These are phyloP conservation scores for Drosophila pandora DNA, from an alignment of 1,140 invertebrate genomes.

Conservation along the genomic window DNA sequence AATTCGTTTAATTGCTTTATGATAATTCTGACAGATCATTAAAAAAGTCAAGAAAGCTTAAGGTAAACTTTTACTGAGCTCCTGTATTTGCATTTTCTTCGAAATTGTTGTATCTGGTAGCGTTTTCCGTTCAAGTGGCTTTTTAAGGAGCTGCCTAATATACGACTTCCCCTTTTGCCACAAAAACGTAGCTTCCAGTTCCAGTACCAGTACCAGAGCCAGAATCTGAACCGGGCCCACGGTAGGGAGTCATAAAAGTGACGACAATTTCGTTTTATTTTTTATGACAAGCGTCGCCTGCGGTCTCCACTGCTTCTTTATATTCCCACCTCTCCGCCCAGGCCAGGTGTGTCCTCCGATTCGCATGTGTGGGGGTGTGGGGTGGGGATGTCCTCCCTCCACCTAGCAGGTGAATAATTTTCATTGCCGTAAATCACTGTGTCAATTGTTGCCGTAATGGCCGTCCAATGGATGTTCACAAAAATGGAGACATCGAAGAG, in stretches of 20 bases:
- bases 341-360: slow-evolving; percentile 62
- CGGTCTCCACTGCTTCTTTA: slow-evolving; percentile 36
- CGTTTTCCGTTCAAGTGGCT: slow-evolving; percentile 60
- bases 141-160: slow-evolving; percentile 76
- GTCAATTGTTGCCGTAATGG: slow-evolving; percentile 66
- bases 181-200: not conserved
- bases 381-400: slow-evolving; percentile 17
- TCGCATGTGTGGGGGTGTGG: slow-evolving; percentile 48
- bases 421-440: slow-evolving; percentile 76
- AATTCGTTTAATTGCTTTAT: slow-evolving; percentile 80
- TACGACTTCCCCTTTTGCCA: slow-evolving; percentile 56
- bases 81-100: slow-evolving; percentile 13
- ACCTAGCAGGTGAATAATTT: slow-evolving; percentile 70
- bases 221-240: slow-evolving; percentile 21
- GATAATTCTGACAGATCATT: slow-evolving; percentile 79
- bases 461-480: slow-evolving; percentile 25
- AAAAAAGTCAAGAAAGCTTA: slow-evolving; percentile 47
- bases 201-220: slow-evolving; percentile 18
- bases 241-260: slow-evolving; percentile 68
- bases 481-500: slow-evolving; percentile 33
- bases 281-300: slow-evolving; percentile 72
- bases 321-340: slow-evolving; percentile 22
- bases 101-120: slow-evolving; percentile 5
- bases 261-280: slow-evolving; percentile 79
- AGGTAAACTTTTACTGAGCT: slow-evolving; percentile 26